A percentile compares a stretch with the other conserved stretches of the same genome.
Evolutionary conservation across 2,113 vertebrate genomes (phyloP).

Genomic region (Ictalurus punctatus): DNA sequence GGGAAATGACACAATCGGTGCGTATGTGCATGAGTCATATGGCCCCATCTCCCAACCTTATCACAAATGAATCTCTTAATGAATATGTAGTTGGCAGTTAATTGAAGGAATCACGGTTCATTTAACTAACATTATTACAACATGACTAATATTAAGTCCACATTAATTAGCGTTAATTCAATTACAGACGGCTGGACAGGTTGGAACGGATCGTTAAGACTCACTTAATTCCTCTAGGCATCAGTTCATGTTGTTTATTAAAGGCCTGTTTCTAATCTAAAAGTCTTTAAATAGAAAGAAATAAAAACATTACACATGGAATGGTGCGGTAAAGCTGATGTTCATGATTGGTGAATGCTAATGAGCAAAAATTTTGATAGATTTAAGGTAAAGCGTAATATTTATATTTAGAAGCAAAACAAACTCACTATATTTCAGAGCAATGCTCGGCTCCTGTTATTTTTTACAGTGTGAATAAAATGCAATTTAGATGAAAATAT

Average conservation of each 20-base stretch:
- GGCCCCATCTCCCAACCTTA: not conserved
- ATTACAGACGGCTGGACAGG: not conserved
- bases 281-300: not conserved
- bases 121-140: not conserved
- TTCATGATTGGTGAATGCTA: not conserved
- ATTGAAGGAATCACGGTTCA: not conserved
- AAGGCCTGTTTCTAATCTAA: not conserved
- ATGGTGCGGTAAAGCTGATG: not conserved
- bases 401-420: not conserved
- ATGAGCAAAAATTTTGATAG: not conserved
- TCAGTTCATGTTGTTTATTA: not conserved
- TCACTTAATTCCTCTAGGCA: not conserved
- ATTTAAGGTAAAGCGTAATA: not conserved
- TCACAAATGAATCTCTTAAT: not conserved
- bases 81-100: not conserved
- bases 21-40: not conserved
- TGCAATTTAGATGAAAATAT: not conserved
- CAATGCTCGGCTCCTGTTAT: not conserved
- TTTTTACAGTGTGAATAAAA: not conserved
- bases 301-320: not conserved
- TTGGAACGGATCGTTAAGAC: not conserved
- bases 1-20: not conserved
- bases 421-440: not conserved
- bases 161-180: not conserved
- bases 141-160: not conserved